Evolutionary conservation across 2,797 vertebrate genomes (phyloP).

Genomic region (Liparis tanakae): DNA sequence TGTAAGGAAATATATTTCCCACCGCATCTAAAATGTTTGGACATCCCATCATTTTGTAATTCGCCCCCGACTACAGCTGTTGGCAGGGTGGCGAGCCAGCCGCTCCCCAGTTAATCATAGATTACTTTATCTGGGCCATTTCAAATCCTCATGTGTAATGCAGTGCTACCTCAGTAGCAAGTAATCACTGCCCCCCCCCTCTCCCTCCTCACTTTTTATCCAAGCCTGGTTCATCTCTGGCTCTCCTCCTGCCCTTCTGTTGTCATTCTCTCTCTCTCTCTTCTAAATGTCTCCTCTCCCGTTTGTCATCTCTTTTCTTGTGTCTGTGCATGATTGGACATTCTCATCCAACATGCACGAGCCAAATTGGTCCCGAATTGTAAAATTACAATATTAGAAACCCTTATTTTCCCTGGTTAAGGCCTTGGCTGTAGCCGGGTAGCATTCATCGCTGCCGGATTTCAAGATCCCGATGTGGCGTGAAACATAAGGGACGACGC

Average conservation of each 20-base stretch:
- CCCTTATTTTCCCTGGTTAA: conserved; percentile 58
- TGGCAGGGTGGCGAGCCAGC: conserved; percentile 74
- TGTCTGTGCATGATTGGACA: conserved; percentile 74
- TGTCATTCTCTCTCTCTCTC: conserved; percentile 33
- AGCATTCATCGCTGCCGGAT: conserved; percentile 38
- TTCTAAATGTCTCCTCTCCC: conserved; percentile 53
- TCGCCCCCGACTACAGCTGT: conserved; percentile 79
- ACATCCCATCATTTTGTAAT: conserved; percentile 81
- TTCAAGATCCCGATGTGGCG: conserved; percentile 43
- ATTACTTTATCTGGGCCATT: conserved; percentile 87
- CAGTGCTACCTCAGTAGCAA: conserved; percentile 81
- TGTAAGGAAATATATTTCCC: conserved; percentile 48
- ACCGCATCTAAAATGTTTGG: conserved; percentile 72
- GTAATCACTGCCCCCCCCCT: conserved; percentile 72
- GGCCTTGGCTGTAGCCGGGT: conserved; percentile 36
- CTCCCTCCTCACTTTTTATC: conserved; percentile 48
- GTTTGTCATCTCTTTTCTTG: conserved; percentile 60
- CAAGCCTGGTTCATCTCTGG: conserved; percentile 48
- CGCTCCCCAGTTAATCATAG: conserved; percentile 84
- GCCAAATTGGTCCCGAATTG: conserved; percentile 72
- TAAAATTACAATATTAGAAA: conserved; percentile 70
- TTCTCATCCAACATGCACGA: conserved; percentile 81
- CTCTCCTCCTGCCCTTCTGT: conserved; percentile 34
- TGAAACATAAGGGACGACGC: conserved; percentile 59
- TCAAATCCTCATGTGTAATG: conserved; percentile 83